Evolutionary conservation across 2,113 vertebrate species (phyloP).

Genomic region (Sakesphorus luctuosus): DNA sequence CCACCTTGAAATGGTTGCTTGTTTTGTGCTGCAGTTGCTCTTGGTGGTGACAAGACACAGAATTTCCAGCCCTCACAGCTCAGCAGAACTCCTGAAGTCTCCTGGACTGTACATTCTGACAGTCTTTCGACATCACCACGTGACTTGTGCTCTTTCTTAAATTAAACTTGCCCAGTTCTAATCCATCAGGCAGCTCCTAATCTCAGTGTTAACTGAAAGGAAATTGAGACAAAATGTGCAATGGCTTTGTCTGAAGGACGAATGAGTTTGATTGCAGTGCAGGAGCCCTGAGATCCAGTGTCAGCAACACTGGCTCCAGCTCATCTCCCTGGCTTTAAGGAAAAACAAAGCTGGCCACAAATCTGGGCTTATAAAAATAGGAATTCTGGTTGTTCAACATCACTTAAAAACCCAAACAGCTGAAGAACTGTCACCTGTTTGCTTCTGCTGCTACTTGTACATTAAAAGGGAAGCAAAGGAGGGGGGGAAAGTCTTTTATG

Average conservation of each 20-base stretch:
- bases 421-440: neutral
- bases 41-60: neutral
- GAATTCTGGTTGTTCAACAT: rapidly evolving
- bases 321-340: neutral
- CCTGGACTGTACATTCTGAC: neutral
- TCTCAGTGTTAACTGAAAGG: neutral
- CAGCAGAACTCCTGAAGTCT: neutral
- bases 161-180: neutral
- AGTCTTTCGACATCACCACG: neutral
- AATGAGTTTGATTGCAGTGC: neutral
- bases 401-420: neutral
- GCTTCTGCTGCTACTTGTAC: neutral
- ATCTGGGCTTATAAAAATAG: neutral
- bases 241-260: neutral
- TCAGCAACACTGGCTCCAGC: neutral
- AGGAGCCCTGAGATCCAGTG: neutral
- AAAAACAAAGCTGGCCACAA: neutral
- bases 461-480: neutral
- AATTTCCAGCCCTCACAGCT: neutral
- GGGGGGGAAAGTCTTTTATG: neutral
- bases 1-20: neutral
- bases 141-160: neutral
- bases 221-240: neutral
- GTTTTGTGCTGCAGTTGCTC: neutral
- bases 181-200: neutral